Conservation (phyloP, 1,140 invertebrate species). For the Teleogryllus occipitalis region DNA sequence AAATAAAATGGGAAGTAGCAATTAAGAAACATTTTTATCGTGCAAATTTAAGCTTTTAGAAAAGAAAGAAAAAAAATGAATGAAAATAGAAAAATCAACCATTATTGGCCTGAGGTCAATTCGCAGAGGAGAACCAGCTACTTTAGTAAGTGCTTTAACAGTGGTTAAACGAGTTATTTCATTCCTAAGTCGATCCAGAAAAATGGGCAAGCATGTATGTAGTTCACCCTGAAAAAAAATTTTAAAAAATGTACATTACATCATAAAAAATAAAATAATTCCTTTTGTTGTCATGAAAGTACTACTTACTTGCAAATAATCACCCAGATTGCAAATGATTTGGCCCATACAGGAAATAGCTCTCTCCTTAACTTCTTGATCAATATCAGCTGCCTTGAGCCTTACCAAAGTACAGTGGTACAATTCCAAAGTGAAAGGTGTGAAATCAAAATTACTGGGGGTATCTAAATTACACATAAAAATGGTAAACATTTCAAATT, state of each 20-base stretch:
- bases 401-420: constrained; percentile 79
- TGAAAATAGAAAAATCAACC: constrained; percentile 28
- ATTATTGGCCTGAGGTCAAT: constrained; percentile 82
- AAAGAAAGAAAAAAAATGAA: constrained; percentile 62
- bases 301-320: constrained; percentile 50
- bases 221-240: constrained; percentile 54
- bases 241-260: constrained; percentile 26
- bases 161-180: constrained; percentile 95
- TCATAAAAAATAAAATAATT: constrained; percentile 3
- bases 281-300: too few species aligned
- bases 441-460: constrained; percentile 61
- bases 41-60: constrained; percentile 86
- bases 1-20: constrained; percentile 32
- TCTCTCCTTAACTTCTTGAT: constrained; percentile 97
- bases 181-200: constrained; percentile 88
- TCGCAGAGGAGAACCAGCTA: constrained; percentile 80
- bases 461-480: neutral
- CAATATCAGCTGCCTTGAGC: constrained; percentile 89
- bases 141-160: constrained; percentile 90
- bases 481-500: neutral
- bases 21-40: constrained; percentile 64
- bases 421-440: constrained; percentile 67
- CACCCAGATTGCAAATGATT: constrained; percentile 85
- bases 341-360: constrained; percentile 97
- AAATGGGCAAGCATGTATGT: constrained; percentile 79